These are phyloP conservation scores for Brienomyrus longianalis DNA, from an alignment of 2,113 vertebrate species.

Conservation along the genomic window DNA sequence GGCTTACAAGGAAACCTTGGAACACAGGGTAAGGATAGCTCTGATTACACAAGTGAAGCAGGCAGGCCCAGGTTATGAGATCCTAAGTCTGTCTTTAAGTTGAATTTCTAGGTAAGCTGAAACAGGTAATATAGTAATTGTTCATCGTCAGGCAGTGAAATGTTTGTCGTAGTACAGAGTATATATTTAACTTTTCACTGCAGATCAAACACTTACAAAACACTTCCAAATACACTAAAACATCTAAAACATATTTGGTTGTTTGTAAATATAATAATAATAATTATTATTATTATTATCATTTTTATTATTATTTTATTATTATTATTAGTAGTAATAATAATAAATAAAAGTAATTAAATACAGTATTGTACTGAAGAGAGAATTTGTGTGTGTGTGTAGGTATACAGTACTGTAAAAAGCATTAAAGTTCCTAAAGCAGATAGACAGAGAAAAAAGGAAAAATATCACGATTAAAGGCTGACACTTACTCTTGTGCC, in stretches of 20 bases:
- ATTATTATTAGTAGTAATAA: neutral
- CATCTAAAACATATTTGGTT: neutral
- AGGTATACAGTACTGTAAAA: neutral
- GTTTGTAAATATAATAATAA: neutral
- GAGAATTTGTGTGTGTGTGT: neutral
- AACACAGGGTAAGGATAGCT: neutral
- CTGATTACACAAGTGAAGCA: neutral
- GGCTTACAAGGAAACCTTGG: neutral
- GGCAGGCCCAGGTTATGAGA: neutral
- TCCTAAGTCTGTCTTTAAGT: neutral
- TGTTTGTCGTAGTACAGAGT: neutral
- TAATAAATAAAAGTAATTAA: neutral
- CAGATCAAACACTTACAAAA: neutral
- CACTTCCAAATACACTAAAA: neutral
- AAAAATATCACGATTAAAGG: neutral
- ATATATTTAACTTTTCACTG: neutral
- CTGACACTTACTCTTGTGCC: neutral
- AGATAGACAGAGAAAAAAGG: neutral
- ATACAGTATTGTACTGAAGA: neutral
- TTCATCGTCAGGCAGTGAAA: neutral
- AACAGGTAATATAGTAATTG: neutral
- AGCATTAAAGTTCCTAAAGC: neutral
- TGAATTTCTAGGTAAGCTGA: neutral
- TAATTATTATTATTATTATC: too few species aligned
- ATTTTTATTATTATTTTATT: neutral